Conservation (phyloP, 2,113 vertebrate species). For the Quiscalus mexicanus region DNA sequence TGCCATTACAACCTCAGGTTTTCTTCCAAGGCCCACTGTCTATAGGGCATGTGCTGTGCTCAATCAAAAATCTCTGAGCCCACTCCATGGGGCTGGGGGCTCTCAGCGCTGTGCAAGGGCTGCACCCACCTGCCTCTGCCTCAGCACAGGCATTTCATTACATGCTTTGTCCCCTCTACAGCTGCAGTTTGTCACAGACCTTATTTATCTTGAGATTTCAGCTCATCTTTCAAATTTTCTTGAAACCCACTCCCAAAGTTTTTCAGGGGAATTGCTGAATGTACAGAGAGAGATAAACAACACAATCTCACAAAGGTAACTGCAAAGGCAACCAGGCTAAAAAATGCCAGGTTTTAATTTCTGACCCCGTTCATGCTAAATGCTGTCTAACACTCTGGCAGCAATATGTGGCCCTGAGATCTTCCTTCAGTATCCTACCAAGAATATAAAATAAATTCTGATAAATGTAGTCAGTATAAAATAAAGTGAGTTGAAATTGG, state of each 20-base stretch:
- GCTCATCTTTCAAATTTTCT: slow-evolving; percentile 32
- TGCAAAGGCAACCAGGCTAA: slow-evolving; percentile 12
- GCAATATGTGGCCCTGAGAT: slow-evolving; percentile 29
- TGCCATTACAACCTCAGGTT: background rate
- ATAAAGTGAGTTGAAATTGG: slow-evolving; percentile 52
- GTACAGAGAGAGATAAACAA: slow-evolving; percentile 19
- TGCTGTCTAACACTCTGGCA: slow-evolving; percentile 34
- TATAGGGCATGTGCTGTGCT: background rate
- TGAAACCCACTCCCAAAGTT: slow-evolving; percentile 10
- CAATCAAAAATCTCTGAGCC: background rate
- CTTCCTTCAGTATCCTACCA: slow-evolving; percentile 29
- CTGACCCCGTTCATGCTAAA: slow-evolving; percentile 28
- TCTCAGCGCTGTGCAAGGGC: background rate
- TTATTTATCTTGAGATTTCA: slow-evolving; percentile 41
- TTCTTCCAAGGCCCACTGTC: background rate
- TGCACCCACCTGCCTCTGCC: slow-evolving; percentile 47
- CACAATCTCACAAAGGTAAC: background rate
- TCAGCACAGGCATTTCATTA: background rate
- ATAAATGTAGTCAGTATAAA: slow-evolving; percentile 54
- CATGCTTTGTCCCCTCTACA: background rate
- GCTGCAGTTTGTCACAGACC: slow-evolving; percentile 38
- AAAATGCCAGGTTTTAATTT: slow-evolving; percentile 29
- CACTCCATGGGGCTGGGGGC: background rate
- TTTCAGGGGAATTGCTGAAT: slow-evolving; percentile 17
- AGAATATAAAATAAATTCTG: slow-evolving; percentile 38